phyloP scores from a whole-genome alignment of 2,888 invertebrate genomes.

The Cerastoderma edule region DNA sequence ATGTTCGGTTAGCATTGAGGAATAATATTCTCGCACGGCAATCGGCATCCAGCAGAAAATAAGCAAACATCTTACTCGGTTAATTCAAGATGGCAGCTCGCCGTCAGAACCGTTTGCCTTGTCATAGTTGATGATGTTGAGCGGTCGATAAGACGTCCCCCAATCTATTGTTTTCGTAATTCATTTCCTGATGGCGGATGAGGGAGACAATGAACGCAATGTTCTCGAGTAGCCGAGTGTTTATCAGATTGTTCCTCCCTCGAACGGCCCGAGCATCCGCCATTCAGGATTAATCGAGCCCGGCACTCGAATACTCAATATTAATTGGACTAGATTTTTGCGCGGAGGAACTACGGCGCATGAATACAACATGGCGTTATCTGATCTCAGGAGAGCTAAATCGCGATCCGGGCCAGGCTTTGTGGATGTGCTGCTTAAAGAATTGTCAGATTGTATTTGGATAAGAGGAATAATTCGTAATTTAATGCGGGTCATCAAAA shows the following conservation, averaged over 20 bases:
- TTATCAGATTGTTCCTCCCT: constrained; percentile 23
- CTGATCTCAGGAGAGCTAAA: constrained; percentile 55
- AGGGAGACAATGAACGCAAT: constrained; percentile 30
- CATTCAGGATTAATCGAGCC: neutral
- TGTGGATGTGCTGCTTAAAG: constrained; percentile 33
- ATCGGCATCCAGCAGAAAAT: neutral
- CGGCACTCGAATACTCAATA: constrained; percentile 17
- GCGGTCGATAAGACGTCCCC: constrained; percentile 15
- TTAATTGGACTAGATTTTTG: constrained; percentile 55
- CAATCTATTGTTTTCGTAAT: constrained; percentile 42
- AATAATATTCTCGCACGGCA: constrained; percentile 6
- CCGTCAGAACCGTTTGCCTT: constrained; percentile 4
- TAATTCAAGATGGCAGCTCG: constrained; percentile 24
- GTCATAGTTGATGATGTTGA: constrained; percentile 17
- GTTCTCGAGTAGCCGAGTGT: constrained; percentile 13
- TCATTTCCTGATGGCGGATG: constrained; percentile 28
- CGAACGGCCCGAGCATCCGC: neutral
- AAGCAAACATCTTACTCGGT: neutral
- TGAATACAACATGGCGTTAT: constrained; percentile 54
- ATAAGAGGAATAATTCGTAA: constrained; percentile 32
- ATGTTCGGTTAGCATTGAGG: constrained; percentile 22
- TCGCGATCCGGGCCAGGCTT: constrained; percentile 39
- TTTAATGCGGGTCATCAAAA: constrained; percentile 23
- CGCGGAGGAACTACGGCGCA: constrained; percentile 49
- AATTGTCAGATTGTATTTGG: constrained; percentile 51